Evolutionary conservation across 2,797 vertebrate species (phyloP).

Genomic region (Phoxinus dragarum): DNA sequence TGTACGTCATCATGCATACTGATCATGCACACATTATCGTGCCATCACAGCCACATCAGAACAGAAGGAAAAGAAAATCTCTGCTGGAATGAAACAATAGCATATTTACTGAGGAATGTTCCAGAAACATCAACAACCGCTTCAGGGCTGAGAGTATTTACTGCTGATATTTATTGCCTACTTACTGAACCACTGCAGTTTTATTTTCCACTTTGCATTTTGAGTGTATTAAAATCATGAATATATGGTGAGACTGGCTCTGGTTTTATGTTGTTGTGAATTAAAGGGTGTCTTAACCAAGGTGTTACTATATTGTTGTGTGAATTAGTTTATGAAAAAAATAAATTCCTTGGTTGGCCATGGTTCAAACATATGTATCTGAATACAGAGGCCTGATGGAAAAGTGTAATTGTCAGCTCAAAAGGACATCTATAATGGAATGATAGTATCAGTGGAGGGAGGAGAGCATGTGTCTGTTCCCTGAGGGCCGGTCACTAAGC

Average conservation of each 20-base stretch:
- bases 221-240: constrained; percentile 26
- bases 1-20: constrained; percentile 5
- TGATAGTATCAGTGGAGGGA: constrained; percentile 46
- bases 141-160: not conserved
- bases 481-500: not conserved
- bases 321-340: constrained; percentile 31
- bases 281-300: not conserved
- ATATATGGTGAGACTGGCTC: constrained; percentile 42
- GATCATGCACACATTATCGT: not conserved
- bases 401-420: constrained; percentile 33
- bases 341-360: not conserved
- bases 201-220: constrained; percentile 38
- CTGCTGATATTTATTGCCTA: constrained; percentile 22
- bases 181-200: not conserved
- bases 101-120: constrained; percentile 34
- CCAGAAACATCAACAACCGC: constrained; percentile 26
- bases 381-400: constrained; percentile 12
- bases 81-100: constrained; percentile 12
- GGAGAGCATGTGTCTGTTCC: not conserved
- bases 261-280: not conserved
- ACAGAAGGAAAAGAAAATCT: constrained; percentile 28
- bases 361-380: constrained; percentile 21
- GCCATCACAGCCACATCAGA: constrained; percentile 24
- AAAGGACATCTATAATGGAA: constrained; percentile 48
- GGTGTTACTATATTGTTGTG: not conserved